phyloP scores from a whole-genome alignment of 2,888 invertebrate species.

The Leptopilina drosophilae region DNA sequence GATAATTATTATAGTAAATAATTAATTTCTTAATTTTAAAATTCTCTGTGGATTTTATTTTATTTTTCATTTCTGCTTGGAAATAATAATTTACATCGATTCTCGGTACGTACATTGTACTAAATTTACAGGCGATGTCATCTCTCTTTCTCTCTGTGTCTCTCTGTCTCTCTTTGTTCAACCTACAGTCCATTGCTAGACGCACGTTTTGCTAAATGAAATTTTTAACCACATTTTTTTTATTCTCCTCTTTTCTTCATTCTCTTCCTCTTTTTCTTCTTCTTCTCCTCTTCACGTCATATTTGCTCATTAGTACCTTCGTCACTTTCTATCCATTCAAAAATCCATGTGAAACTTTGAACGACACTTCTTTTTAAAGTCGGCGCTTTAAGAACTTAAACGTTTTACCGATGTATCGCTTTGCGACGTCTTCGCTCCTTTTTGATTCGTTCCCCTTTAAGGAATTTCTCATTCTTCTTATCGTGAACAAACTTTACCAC shows the following conservation, averaged over 20 bases:
- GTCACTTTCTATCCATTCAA: conserved; percentile 53
- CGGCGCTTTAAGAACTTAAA: conserved; percentile 52
- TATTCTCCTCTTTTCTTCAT: conserved; percentile 44
- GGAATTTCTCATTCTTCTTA: conserved; percentile 53
- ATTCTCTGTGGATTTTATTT: conserved; percentile 67
- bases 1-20: too few relatives aligned
- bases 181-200: conserved; percentile 51
- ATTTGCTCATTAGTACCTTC: conserved; percentile 72
- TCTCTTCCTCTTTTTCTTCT: too few relatives aligned
- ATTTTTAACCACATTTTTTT: conserved; percentile 67
- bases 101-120: conserved; percentile 62
- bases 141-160: conserved; percentile 27
- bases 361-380: background rate
- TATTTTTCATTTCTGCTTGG: conserved; percentile 64
- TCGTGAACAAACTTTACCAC: conserved; percentile 42
- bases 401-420: conserved; percentile 48
- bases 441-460: conserved; percentile 54
- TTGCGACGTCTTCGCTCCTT: conserved; percentile 42
- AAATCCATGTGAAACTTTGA: conserved; percentile 51
- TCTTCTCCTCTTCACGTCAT: conserved; percentile 50
- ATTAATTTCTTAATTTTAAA: conserved; percentile 64
- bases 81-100: conserved; percentile 73
- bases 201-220: conserved; percentile 71
- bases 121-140: conserved; percentile 30
- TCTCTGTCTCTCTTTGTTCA: conserved; percentile 18